phyloP scores from a whole-genome alignment of 2,113 vertebrate species.

The Antechinus flavipes region DNA sequence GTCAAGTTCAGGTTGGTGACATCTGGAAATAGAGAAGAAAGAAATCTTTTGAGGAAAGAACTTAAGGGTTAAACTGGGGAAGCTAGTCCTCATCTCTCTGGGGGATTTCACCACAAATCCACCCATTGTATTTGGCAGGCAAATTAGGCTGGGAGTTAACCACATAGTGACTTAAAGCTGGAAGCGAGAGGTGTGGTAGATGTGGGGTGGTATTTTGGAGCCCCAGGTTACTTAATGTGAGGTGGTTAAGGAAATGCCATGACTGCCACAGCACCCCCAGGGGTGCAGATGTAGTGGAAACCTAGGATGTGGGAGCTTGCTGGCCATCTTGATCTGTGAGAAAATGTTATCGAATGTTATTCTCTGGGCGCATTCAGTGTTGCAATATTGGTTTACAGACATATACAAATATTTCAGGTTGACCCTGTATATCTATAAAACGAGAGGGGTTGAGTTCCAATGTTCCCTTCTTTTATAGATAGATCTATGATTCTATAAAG shows the following conservation, averaged over 20 bases:
- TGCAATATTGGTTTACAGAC: background rate
- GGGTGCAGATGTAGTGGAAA: background rate
- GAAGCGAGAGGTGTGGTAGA: background rate
- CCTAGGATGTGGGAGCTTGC: background rate
- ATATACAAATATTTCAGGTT: background rate
- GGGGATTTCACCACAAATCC: background rate
- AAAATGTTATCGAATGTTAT: background rate
- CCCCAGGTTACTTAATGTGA: background rate
- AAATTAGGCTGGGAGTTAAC: background rate
- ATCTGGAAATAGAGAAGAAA: background rate
- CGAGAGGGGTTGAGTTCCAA: background rate
- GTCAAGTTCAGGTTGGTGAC: background rate
- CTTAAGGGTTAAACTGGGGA: background rate
- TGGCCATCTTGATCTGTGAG: background rate
- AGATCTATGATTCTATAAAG: background rate
- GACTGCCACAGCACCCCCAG: rapidly evolving
- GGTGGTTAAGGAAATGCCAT: background rate
- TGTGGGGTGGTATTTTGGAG: background rate
- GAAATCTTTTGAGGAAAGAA: background rate
- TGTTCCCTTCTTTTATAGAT: background rate
- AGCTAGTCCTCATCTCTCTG: background rate
- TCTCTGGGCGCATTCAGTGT: background rate
- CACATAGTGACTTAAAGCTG: background rate
- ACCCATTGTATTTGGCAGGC: background rate
- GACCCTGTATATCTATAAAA: background rate